Conservation (phyloP, 2,888 invertebrate species). For the Alloplasta piceator region DNA sequence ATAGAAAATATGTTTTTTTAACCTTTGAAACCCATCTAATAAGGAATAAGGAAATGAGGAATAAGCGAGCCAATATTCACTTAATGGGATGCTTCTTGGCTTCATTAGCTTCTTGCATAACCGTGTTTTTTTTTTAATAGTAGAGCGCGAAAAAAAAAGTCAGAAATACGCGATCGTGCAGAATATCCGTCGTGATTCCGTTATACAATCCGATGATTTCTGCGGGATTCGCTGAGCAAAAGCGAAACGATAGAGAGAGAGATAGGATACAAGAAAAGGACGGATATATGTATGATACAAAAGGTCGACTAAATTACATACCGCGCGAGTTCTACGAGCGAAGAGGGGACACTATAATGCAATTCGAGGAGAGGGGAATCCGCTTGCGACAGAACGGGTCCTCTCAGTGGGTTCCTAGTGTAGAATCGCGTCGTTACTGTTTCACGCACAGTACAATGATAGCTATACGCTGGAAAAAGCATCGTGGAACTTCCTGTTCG, state of each 20-base stretch:
- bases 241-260: constrained; percentile 35
- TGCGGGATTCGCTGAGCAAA: constrained; percentile 43
- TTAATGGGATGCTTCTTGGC: constrained; percentile 21
- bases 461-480: constrained; percentile 17
- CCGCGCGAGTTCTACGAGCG: constrained; percentile 41
- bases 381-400: constrained; percentile 53
- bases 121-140: constrained; percentile 14
- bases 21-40: too few species aligned
- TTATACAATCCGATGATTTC: constrained; percentile 60
- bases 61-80: background rate
- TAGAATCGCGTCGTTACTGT: constrained; percentile 29
- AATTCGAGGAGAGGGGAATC: constrained; percentile 34
- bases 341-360: constrained; percentile 41
- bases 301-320: constrained; percentile 63
- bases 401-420: constrained; percentile 9
- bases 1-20: too few species aligned
- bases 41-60: background rate
- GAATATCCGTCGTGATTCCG: constrained; percentile 39
- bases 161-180: constrained; percentile 36
- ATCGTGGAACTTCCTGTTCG: constrained; percentile 61
- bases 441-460: constrained; percentile 45
- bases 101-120: constrained; percentile 45
- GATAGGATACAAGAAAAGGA: background rate
- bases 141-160: constrained; percentile 20
- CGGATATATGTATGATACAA: constrained; percentile 24